Base-by-base conservation (phyloP, 2,888 invertebrate species). In the Merodon equestris region DNA sequence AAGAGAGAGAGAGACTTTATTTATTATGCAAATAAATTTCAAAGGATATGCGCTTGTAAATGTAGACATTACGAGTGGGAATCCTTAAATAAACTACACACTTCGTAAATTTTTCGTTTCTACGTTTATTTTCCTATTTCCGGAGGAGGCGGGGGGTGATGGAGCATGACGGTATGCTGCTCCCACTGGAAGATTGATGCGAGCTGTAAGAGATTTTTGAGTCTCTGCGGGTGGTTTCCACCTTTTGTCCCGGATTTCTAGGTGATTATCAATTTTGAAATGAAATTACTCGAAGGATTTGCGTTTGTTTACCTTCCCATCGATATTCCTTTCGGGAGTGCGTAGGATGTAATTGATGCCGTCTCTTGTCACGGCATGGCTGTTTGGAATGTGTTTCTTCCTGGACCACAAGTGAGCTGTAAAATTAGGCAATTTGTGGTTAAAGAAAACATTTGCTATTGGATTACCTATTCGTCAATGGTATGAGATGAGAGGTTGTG, bases 11-110 rank as follows among this genome's bases (percentile, higher is more conserved):
- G 68, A 53, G 74, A 70, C 74, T 74, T 79, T 79, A 79, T 79
- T 79, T 79, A 79, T 79, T 79, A 79, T 79, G 74, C 79, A 79
- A 74, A 79, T 79, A 79, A 79, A 79, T 79, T 79, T 74, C 79
- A 70, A 68, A 79, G 79, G 74, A 79, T 79, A 74, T 79, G 79
- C 79, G 79, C 79, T 70, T 79, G 79, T 79, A 79, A 79, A 79
- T 79, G 79, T 79, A 79, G 79, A 79, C 79, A 79, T 79, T 79
- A 79, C 79, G 79, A 79, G 68, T 79, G 74, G n/a, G 68, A 74
- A 74, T 79, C 74, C 79, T 79, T 79, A 79, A 79, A 79, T 79
- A 74, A 79, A 79, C 79, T 79, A 74, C 74, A 79, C 68, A 74
- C 79, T 79, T 70, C 74, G 74, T 64, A 74, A 74, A 74, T 79